Evolutionary conservation across 1,140 invertebrate genomes (phyloP).

Genomic region (Choristoneura fumiferana): DNA sequence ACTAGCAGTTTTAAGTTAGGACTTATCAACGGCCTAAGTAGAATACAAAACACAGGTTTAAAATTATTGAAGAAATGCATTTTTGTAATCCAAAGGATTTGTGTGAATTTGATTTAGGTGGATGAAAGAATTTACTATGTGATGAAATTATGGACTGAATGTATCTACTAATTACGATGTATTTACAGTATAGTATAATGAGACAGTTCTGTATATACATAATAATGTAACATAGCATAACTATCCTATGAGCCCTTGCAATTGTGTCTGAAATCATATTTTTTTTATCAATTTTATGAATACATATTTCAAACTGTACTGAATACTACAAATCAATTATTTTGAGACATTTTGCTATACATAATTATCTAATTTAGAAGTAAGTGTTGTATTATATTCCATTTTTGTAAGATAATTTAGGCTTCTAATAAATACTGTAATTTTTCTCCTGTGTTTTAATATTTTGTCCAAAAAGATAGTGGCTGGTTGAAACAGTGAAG

Average conservation of each 20-base stretch:
- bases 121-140: slow-evolving; percentile 55
- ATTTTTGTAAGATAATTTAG: slow-evolving; percentile 45
- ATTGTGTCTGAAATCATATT: slow-evolving; percentile 43
- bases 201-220: slow-evolving; percentile 55
- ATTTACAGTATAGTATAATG: slow-evolving; percentile 50
- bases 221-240: neutral
- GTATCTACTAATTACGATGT: slow-evolving; percentile 37
- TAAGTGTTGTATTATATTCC: slow-evolving; percentile 70
- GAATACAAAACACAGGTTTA: neutral
- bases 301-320: slow-evolving; percentile 52
- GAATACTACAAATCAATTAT: slow-evolving; percentile 52
- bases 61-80: slow-evolving; percentile 22
- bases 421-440: slow-evolving; percentile 46
- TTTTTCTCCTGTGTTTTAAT: slow-evolving; percentile 28
- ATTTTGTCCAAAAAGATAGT: slow-evolving; percentile 22
- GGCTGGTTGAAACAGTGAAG: neutral
- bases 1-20: slow-evolving; percentile 33
- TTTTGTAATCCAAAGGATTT: slow-evolving; percentile 57
- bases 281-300: slow-evolving; percentile 55
- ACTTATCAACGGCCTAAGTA: too few species aligned
- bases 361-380: slow-evolving; percentile 53
- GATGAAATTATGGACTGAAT: slow-evolving; percentile 67
- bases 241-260: slow-evolving; percentile 41
- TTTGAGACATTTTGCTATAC: slow-evolving; percentile 51
- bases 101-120: slow-evolving; percentile 28